Evolutionary conservation across 2,797 vertebrate species (phyloP).

Genomic region (Macroramphosus scolopax): DNA sequence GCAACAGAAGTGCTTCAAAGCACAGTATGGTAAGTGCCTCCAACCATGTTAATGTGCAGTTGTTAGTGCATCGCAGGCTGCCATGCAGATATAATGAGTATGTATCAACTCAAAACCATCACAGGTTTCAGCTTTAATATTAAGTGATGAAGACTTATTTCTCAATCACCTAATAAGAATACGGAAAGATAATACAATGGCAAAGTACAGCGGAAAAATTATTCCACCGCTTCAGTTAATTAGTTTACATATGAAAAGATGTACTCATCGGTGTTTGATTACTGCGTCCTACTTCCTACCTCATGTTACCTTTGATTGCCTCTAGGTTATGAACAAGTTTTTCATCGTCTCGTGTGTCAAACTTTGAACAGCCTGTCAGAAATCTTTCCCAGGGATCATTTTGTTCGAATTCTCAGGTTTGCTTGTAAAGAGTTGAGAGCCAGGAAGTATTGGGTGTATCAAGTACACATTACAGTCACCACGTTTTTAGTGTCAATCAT

Average conservation of each 20-base stretch:
- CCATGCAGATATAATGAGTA: constrained; percentile 8
- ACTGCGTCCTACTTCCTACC: neutral
- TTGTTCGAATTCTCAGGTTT: too few relatives aligned
- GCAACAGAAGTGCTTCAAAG: constrained; percentile 3
- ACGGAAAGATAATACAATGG: too few relatives aligned
- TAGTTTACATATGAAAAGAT: constrained; percentile 1
- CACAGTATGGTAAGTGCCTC: constrained; percentile 4
- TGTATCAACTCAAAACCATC: constrained; percentile 3
- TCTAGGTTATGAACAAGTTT: too few relatives aligned
- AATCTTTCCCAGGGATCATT: too few relatives aligned
- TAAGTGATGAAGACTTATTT: neutral
- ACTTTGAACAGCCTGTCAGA: too few relatives aligned
- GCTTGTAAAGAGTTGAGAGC: too few relatives aligned
- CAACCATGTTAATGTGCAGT: constrained; percentile 7
- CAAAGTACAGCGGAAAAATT: neutral
- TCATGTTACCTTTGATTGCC: neutral
- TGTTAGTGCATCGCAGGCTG: constrained; percentile 1
- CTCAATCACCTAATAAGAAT: too few relatives aligned
- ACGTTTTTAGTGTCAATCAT: constrained; percentile 29
- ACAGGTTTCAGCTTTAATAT: neutral
- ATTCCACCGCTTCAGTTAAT: neutral
- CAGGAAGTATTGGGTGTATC: too few relatives aligned
- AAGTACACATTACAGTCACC: too few relatives aligned
- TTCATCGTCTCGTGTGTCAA: neutral
- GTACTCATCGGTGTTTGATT: constrained; percentile 1